A percentile compares a stretch with the other conserved stretches of the same genome.
phyloP scores from a whole-genome alignment of 92 coral and sea anemone species.

The Siderastrea siderea region DNA sequence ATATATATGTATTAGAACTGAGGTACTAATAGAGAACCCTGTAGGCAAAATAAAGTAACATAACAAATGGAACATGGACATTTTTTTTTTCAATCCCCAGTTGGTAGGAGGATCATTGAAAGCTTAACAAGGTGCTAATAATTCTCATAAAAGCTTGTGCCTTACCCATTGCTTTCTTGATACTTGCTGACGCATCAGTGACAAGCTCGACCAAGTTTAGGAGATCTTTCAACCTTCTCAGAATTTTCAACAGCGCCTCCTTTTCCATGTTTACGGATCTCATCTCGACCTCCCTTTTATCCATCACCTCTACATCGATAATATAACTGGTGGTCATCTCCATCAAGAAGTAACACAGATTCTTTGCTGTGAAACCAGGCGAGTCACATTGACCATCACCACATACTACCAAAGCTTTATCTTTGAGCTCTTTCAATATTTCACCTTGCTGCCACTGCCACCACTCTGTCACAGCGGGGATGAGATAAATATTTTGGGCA shows the following conservation, averaged over 20 bases:
- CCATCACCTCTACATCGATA: slow-evolving; percentile 26
- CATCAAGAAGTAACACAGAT: slow-evolving; percentile 28
- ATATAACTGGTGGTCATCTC: slow-evolving; percentile 30
- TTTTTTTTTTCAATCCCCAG: too few species aligned
- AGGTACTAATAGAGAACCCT: too few species aligned
- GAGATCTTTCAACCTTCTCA: slow-evolving; percentile 28
- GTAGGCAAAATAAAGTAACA: too few species aligned
- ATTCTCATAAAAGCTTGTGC: not conserved
- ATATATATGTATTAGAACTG: too few species aligned
- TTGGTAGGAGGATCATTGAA: too few species aligned
- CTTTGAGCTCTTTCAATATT: slow-evolving; percentile 6
- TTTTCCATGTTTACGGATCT: slow-evolving; percentile 31
- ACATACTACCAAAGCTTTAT: slow-evolving; percentile 11
- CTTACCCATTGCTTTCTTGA: slow-evolving; percentile 32
- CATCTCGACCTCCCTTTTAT: slow-evolving; percentile 24
- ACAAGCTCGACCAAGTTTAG: slow-evolving; percentile 33
- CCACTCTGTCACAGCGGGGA: slow-evolving; percentile 39
- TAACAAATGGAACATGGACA: too few species aligned
- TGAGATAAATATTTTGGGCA: slow-evolving; percentile 16
- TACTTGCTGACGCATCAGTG: slow-evolving; percentile 37
- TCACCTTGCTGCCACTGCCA: slow-evolving; percentile 34
- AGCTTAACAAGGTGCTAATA: too few species aligned
- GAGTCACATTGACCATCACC: slow-evolving; percentile 83
- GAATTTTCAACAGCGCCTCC: slow-evolving; percentile 28
- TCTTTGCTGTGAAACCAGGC: slow-evolving; percentile 59